Conservation (phyloP, 2,113 vertebrate genomes). For the Carassius carassius region DNA sequence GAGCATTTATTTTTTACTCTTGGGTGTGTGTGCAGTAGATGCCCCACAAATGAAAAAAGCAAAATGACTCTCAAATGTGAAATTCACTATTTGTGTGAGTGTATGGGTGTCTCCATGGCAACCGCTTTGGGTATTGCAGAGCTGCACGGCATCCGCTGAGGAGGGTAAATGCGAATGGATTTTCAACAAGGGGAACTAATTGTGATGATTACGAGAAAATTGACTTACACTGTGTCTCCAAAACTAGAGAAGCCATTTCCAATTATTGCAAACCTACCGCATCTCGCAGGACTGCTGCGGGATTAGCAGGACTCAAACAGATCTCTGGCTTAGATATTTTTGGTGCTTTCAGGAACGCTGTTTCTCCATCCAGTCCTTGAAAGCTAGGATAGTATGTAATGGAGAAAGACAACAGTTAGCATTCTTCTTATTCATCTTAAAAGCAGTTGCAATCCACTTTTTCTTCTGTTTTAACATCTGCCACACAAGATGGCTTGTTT, state of each 20-base stretch:
- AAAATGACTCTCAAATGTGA: constrained; percentile 62
- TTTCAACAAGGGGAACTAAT: constrained; percentile 75
- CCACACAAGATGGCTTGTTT: background rate
- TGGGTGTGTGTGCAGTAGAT: constrained; percentile 23
- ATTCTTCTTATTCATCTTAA: background rate
- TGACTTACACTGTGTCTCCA: constrained; percentile 62
- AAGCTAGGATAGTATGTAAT: background rate
- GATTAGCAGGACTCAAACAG: constrained; percentile 29
- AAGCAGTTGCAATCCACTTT: background rate
- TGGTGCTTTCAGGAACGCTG: background rate
- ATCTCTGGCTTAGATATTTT: constrained; percentile 4
- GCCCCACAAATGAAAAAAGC: constrained; percentile 22
- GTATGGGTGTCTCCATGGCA: constrained; percentile 80
- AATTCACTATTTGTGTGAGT: constrained; percentile 72
- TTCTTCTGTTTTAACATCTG: background rate
- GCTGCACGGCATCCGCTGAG: constrained; percentile 75
- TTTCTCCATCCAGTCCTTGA: background rate
- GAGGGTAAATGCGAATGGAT: constrained; percentile 68
- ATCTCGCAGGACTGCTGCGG: constrained; percentile 50
- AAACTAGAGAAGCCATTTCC: constrained; percentile 49
- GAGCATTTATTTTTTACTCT: constrained; percentile 39
- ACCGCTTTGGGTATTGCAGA: constrained; percentile 77
- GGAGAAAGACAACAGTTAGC: background rate
- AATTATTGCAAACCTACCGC: constrained; percentile 31
- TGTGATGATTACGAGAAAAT: constrained; percentile 69